phyloP scores from a whole-genome alignment of 1,140 invertebrate genomes.

The Goniozus legneri region DNA sequence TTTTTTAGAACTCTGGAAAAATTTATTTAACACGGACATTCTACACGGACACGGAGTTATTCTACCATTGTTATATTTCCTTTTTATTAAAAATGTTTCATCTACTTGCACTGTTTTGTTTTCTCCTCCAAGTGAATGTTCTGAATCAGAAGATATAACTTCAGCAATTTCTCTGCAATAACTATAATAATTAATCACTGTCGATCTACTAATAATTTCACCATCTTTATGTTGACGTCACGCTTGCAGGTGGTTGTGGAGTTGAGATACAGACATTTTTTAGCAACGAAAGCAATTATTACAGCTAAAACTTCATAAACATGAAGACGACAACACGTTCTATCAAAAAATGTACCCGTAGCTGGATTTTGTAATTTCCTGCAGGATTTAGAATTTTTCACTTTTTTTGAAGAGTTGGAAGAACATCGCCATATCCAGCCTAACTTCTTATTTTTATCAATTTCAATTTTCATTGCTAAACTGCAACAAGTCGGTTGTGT shows the following conservation, averaged over 20 bases:
- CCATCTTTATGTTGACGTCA: slow-evolving; percentile 1
- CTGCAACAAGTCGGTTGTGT: slow-evolving; percentile 1
- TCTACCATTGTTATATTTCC: slow-evolving; percentile 14
- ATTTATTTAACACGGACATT: too few relatives aligned
- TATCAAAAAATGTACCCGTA: background rate
- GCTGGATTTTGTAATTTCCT: background rate
- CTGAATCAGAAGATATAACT: background rate
- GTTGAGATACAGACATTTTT: slow-evolving; percentile 3
- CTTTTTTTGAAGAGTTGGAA: slow-evolving; percentile 5
- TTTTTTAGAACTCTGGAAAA: too few relatives aligned
- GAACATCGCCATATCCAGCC: slow-evolving; percentile 6
- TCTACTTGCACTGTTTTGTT: slow-evolving; percentile 14
- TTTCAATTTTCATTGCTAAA: slow-evolving; percentile 3
- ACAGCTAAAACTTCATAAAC: slow-evolving; percentile 4
- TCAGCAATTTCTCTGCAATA: slow-evolving; percentile 9
- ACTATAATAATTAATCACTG: slow-evolving; percentile 7
- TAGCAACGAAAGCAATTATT: slow-evolving; percentile 1
- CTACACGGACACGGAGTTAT: too few relatives aligned
- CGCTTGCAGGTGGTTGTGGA: background rate
- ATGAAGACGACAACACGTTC: background rate
- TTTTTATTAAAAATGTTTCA: slow-evolving; percentile 15
- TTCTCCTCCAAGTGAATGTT: background rate
- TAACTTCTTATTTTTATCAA: background rate
- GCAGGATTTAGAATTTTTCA: background rate
- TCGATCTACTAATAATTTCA: background rate